A percentile compares a stretch with the other conserved stretches of the same genome.
phyloP scores from a whole-genome alignment of 2,113 vertebrate species.

The Catagonus wagneri region DNA sequence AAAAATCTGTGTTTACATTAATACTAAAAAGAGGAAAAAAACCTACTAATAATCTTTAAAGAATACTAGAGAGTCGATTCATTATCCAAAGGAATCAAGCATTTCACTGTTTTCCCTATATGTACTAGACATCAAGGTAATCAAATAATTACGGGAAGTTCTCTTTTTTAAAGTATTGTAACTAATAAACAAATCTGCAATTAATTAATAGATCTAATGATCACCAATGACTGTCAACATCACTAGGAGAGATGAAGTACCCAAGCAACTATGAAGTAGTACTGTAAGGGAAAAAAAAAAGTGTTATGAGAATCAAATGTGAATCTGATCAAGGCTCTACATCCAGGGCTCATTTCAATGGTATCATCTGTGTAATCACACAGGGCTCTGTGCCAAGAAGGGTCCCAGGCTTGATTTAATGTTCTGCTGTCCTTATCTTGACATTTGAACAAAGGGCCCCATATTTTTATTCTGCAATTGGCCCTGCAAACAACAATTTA shows the following conservation, averaged over 20 bases:
- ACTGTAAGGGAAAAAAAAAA: not conserved
- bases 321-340: not conserved
- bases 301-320: not conserved
- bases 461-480: not conserved
- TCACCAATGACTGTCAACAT: not conserved
- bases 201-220: not conserved
- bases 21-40: not conserved
- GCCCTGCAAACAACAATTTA: not conserved
- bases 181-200: not conserved
- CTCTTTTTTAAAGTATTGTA: not conserved
- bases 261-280: not conserved
- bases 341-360: not conserved
- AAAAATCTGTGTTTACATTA: not conserved
- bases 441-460: not conserved
- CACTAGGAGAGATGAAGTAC: not conserved
- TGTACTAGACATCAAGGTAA: not conserved
- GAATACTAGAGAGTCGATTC: not conserved
- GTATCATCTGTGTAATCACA: not conserved
- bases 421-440: not conserved
- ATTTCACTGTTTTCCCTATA: not conserved
- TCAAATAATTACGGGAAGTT: not conserved
- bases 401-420: not conserved
- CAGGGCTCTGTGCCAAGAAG: not conserved
- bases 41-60: not conserved
- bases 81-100: conserved; percentile 10